Evolutionary conservation across 2,113 vertebrate genomes (phyloP).

Genomic region (Pseudopodoces humilis): DNA sequence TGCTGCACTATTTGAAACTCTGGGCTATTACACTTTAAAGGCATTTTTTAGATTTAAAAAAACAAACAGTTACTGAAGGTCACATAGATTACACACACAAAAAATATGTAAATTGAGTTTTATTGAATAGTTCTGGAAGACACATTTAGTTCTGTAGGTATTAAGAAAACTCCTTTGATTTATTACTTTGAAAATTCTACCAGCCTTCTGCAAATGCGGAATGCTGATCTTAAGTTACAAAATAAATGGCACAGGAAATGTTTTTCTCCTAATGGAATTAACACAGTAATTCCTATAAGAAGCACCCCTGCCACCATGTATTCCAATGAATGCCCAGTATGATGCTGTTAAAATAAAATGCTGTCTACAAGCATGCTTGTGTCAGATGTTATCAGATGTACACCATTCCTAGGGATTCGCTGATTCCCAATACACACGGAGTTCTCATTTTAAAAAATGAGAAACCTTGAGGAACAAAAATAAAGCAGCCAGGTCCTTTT

Average conservation of each 20-base stretch:
- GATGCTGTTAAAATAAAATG: neutral
- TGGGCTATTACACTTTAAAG: slow-evolving; percentile 14
- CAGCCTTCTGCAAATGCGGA: neutral
- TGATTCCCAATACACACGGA: neutral
- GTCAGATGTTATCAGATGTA: neutral
- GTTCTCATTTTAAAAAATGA: neutral
- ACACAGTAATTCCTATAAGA: neutral
- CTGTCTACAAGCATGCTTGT: neutral
- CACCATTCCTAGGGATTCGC: neutral
- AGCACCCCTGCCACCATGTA: neutral
- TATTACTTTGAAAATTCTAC: neutral
- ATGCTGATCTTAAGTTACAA: neutral
- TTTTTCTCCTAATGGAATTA: neutral
- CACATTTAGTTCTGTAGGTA: neutral
- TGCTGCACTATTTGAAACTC: slow-evolving; percentile 27
- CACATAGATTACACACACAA: neutral
- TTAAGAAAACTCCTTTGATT: neutral
- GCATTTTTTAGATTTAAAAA: slow-evolving; percentile 45
- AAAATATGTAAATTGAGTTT: neutral
- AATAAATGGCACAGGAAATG: neutral
- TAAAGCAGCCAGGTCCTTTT: neutral
- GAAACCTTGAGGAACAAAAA: neutral
- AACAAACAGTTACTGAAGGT: slow-evolving; percentile 41
- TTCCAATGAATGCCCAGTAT: neutral
- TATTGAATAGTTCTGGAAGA: neutral